Evolutionary conservation across 2,888 invertebrate species (phyloP), one percentile per base, ranked within the genome.

Genomic region (Diadromus collaris): DNA sequence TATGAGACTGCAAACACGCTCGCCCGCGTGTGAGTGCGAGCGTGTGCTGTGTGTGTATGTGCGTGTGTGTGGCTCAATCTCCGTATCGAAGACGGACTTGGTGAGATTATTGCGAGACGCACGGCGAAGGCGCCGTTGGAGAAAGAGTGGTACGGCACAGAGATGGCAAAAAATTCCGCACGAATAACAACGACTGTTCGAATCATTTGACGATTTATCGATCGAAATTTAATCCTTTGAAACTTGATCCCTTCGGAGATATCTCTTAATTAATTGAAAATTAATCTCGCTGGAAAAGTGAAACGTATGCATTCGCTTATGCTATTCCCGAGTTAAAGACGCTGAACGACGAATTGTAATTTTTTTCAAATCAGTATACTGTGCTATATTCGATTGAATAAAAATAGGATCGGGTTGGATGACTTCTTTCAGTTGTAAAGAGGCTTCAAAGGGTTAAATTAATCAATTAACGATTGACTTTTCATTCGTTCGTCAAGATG

Each of bases 51-150:
- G 54, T 27, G 69, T 44, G 44, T 60, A 16, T 34, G 44, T 41
- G 44, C 48, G 44, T 78, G 56, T 58, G 56, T 56, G 58, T 44
- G 61, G 70, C 32, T 64, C 41, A 44, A 56, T 73, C 56, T n/a
- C 72, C 34, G 44, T 56, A 29, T 46, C 56, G 21, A 32, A 29
- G 51, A 63, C 51, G 63, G 51, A 63, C 29, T 54, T 56, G 16
- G n/a, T 21, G 72, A 44, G 44, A 29, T 46, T 58, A 29, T 34
- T 29, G 65, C 44, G 58, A 21, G 24, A 73, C 44, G 27, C 46
- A 32, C 58, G 58, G 24, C 13, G 56, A 64, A 56, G 24, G 32
- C 64, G 58, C 65, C 73, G 65, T 56, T 34, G 46, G 16, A 34
- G 65, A 46, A 73, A 34, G 21, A 56, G 7, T 41, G 13, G 41